Base-by-base conservation (phyloP, 2,888 invertebrate genomes). In the Gibbula magus region DNA sequence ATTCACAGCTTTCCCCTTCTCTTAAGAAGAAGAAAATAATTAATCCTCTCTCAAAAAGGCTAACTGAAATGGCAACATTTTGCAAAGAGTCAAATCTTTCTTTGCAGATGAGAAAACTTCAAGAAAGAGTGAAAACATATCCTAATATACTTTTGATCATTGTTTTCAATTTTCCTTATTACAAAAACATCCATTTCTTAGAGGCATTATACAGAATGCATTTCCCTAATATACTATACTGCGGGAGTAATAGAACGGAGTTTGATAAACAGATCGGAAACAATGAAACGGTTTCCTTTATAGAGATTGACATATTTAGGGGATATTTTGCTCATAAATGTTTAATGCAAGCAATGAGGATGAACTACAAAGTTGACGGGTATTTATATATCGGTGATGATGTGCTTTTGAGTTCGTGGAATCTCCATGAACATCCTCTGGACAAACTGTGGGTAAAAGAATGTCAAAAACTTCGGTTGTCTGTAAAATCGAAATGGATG, bases 331-430 rank as follows among this genome's bases (percentile, higher is more conserved):
- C 29, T 20, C n/a, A 45, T n/a, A 75, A 25, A 22, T 86, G 86
- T 66, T 13, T 86, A 18, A 29, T 67, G 4, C 77, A 73, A 1
- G 85, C 85, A 2, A 73, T 77, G 29, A 51, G 74, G 22, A 82
- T 86, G 83, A 70, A 78, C n/a, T 82, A 84, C 79, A 82, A 84
- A 13, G 79, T 82, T 10, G 77, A 51, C 7, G 86, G 82, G 0
- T 82, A n/a, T n/a, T n/a, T n/a, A n/a, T n/a, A n/a, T n/a, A n/a
- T n/a, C n/a, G n/a, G n/a, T n/a, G n/a, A n/a, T n/a, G n/a, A n/a
- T n/a, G n/a, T n/a, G n/a, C n/a, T n/a, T n/a, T n/a, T n/a, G n/a
- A n/a, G n/a, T n/a, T 16, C n/a, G n/a, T 75, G 75, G 75, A 53
- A 20, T 13, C 53, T 75, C 53, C 13, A 22, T 10, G 51, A 20